Base-by-base conservation (phyloP, 2,113 vertebrate species). In the Hippolais icterina region DNA sequence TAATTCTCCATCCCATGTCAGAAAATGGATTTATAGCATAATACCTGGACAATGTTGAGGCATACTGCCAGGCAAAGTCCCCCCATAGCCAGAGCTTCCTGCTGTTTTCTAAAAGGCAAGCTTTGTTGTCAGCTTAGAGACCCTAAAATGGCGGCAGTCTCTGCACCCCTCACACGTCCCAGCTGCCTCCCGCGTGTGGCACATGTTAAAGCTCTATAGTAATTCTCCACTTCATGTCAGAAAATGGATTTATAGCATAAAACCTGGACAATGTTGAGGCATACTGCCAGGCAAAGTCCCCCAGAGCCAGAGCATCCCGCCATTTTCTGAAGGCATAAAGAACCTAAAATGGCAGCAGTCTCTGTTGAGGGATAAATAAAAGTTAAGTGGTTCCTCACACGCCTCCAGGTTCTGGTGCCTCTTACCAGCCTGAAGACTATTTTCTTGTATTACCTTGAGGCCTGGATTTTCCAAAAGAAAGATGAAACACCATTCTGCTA, bases 51-150 rank as follows among this genome's bases (percentile, higher is more conserved):
- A 33, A 41, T 16, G 12, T 21, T 33, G 13, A 33, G 35, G 35
- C 22, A 33, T 25, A 6, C 10, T 50, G 35, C 46, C 37, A 42
- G 47, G 24, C 0, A 0, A 52, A 56, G 31, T 13, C 7, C 31
- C 16, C 22, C 17, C 57, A 20, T 35, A 61, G 4, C 47, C 66
- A 50, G 24, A 50, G 46, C 46, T 69, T 8, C 46, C 46, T 3
- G 5, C 46, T 12, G 10, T 27, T 35, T 68, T 35, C 64, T 19
- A n/a, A 5, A 66, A 47, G 44, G 56, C 31, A n/a, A n/a, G n/a
- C n/a, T n/a, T n/a, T n/a, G 0, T 31, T 33, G 22, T 16, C 17
- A 0, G 0, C 6, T 2, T 2, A 14, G 21, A 44, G 6, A 9
- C 33, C 56, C 41, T 28, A 8, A 39, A 28, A 84, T 15, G 69